phyloP scores from a whole-genome alignment of 2,888 invertebrate species.

The Mythimna lalbum region DNA sequence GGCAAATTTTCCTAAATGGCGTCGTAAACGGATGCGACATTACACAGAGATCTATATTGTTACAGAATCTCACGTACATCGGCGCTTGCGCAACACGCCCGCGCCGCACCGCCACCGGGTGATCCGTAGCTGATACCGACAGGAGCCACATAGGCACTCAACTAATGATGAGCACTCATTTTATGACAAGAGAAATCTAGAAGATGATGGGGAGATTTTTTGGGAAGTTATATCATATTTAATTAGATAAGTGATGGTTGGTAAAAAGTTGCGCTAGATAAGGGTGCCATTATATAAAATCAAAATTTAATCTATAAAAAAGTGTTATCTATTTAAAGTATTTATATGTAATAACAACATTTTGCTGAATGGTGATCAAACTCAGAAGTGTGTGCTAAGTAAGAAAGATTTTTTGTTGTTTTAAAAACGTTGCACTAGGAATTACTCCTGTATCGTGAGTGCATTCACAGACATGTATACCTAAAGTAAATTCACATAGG shows the following conservation, averaged over 20 bases:
- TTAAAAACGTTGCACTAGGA: too few species aligned
- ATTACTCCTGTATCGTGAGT: too few species aligned
- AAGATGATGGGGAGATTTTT: conserved; percentile 8
- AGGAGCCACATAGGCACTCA: conserved; percentile 25
- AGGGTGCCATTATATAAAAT: background rate
- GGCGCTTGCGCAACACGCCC: conserved; percentile 48
- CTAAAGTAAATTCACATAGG: too few species aligned
- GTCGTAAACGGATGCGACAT: conserved; percentile 45
- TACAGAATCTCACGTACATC: conserved; percentile 61
- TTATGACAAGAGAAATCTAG: conserved; percentile 53
- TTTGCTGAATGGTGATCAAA: too few species aligned
- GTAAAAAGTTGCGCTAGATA: background rate
- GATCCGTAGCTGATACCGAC: conserved; percentile 57
- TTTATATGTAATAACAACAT: too few species aligned
- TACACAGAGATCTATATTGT: conserved; percentile 48
- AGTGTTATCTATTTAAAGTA: too few species aligned
- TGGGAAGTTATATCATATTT: conserved; percentile 19
- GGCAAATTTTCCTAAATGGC: conserved; percentile 52
- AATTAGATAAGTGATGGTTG: background rate
- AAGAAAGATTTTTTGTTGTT: too few species aligned
- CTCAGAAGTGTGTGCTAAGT: too few species aligned
- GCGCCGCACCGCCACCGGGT: conserved; percentile 49
- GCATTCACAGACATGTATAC: too few species aligned
- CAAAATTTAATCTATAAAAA: too few species aligned
- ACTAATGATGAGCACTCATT: conserved; percentile 42